A percentile compares a stretch with the other conserved stretches of the same genome.
Conservation (phyloP, 2,888 invertebrate species). For the Thysanoteuthis rhombus region DNA sequence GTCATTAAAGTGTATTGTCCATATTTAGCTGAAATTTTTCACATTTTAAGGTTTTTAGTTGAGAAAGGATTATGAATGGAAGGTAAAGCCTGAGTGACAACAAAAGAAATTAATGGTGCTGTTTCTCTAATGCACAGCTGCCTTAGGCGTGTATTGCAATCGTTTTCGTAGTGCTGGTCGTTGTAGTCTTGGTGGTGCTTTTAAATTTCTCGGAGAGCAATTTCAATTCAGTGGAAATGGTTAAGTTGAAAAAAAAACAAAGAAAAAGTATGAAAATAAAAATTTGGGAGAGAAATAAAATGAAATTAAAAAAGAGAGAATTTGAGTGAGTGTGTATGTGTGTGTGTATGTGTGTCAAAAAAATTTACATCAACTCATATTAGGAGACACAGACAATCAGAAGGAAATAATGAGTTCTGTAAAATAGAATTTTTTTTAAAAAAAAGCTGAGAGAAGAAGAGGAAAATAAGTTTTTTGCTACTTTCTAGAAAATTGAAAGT, state of each 20-base stretch:
- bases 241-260: background rate
- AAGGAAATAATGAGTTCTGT: background rate
- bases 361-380: background rate
- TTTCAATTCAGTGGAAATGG: background rate
- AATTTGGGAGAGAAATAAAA: background rate
- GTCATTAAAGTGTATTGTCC: background rate
- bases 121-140: slow-evolving; percentile 12
- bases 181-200: background rate
- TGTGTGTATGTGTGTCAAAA: too few species aligned
- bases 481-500: background rate
- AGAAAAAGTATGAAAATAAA: background rate
- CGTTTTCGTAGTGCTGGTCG: background rate
- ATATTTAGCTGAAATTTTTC: background rate
- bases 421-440: too few species aligned
- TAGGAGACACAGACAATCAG: background rate
- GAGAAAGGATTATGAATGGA: background rate
- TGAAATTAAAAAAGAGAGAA: background rate
- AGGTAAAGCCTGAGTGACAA: slow-evolving; percentile 12
- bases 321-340: too few species aligned
- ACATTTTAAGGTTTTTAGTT: background rate
- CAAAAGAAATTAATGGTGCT: background rate
- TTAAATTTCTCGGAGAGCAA: background rate
- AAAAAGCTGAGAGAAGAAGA: background rate
- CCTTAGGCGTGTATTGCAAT: background rate
- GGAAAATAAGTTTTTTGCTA: background rate